A percentile compares a stretch with the other conserved stretches of the same genome.
Evolutionary conservation across 2,888 invertebrate genomes (phyloP).

Genomic region (Antheraea assamensis): DNA sequence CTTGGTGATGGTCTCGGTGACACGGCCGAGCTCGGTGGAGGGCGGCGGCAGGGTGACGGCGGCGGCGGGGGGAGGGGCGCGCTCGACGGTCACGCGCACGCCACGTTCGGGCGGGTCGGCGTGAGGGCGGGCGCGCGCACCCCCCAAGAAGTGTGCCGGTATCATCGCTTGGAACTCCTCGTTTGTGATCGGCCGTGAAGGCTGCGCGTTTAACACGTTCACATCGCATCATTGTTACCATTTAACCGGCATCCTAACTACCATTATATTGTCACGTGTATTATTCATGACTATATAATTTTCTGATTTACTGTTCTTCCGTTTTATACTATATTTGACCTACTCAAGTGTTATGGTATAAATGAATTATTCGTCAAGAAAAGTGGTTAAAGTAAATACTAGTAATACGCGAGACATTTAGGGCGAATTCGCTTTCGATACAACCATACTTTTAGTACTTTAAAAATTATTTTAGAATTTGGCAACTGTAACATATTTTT

Average conservation of each 20-base stretch:
- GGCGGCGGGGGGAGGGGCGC: conserved; percentile 78
- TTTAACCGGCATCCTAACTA: conserved; percentile 3
- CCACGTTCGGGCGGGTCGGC: conserved; percentile 67
- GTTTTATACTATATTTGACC: no score
- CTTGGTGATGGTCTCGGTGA: conserved; percentile 97
- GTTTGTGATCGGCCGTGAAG: conserved; percentile 93
- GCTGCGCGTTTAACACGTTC: conserved; percentile 82
- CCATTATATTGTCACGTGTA: neutral
- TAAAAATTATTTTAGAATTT: no score
- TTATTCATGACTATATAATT: neutral
- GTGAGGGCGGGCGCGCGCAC: conserved; percentile 51
- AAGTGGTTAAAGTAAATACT: no score
- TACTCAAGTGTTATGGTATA: no score
- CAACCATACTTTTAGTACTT: no score
- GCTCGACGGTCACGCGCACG: conserved; percentile 94
- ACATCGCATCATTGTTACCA: conserved; percentile 61
- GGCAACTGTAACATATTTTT: no score
- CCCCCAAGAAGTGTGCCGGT: conserved; percentile 91
- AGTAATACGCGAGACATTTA: no score
- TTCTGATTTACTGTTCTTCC: neutral
- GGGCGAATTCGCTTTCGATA: no score
- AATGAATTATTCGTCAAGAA: no score
- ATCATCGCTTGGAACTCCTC: conserved; percentile 98
- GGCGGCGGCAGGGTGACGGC: conserved; percentile 90
- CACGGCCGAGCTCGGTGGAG: conserved; percentile 92